phyloP scores from a whole-genome alignment of 2,797 vertebrate genomes.

The Jordanella pulchra region DNA sequence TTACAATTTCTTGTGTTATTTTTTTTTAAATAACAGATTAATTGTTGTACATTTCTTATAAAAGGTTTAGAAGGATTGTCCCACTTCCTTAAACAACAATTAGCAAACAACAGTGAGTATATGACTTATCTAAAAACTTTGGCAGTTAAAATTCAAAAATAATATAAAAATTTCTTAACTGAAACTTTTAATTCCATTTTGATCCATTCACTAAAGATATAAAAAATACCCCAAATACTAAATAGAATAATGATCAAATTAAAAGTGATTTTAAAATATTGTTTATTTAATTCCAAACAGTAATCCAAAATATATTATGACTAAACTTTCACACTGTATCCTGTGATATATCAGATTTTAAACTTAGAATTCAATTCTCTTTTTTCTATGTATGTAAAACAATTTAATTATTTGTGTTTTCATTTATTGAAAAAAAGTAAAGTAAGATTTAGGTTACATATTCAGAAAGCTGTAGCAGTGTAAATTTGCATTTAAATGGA shows the following conservation, averaged over 20 bases:
- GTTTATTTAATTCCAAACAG: not conserved
- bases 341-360: not conserved
- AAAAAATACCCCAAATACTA: not conserved
- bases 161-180: not conserved
- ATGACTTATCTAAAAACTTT: not conserved
- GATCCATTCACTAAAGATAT: not conserved
- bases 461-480: not conserved
- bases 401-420: not conserved
- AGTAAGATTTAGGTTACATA: not conserved
- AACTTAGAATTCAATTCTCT: not conserved
- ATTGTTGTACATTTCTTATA: not conserved
- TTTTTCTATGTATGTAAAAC: not conserved
- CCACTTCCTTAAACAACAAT: not conserved
- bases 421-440: not conserved
- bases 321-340: not conserved
- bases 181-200: not conserved
- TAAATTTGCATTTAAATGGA: not conserved
- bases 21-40: not conserved
- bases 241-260: not conserved
- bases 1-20: not conserved
- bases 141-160: not conserved
- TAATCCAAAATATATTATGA: not conserved
- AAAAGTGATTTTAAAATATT: not conserved
- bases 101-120: not conserved
- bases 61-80: not conserved